phyloP scores from a whole-genome alignment of 2,113 vertebrate species.

The Chauna torquata region DNA sequence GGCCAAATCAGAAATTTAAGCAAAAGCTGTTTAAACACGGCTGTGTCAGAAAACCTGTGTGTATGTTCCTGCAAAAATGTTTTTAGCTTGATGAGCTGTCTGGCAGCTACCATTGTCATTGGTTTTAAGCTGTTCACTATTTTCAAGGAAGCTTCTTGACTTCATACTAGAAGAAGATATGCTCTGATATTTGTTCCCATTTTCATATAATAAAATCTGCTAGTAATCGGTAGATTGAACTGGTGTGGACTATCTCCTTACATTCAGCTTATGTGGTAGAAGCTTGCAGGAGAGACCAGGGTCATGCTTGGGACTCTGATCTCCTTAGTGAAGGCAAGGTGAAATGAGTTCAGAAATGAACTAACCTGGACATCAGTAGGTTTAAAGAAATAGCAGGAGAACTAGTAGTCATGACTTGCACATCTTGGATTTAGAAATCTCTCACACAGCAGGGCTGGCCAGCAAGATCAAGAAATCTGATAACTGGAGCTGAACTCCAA shows the following conservation, averaged over 20 bases:
- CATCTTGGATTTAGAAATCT: too few relatives aligned
- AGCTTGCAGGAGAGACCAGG: neutral
- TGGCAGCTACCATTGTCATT: neutral
- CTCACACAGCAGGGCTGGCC: too few relatives aligned
- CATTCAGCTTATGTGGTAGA: neutral
- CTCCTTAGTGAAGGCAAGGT: neutral
- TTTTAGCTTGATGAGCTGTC: neutral
- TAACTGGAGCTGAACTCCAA: neutral
- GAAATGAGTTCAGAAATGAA: neutral
- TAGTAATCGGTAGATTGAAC: neutral
- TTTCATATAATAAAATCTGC: neutral
- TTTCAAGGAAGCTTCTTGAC: neutral
- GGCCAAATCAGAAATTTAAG: neutral
- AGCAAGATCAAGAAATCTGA: too few relatives aligned
- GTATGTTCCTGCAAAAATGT: neutral
- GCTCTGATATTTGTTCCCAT: too few relatives aligned
- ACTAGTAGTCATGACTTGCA: neutral
- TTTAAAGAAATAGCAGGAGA: neutral
- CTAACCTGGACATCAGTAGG: neutral
- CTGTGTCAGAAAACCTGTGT: neutral
- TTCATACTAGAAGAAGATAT: neutral
- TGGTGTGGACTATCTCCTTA: neutral
- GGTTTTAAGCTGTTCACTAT: neutral
- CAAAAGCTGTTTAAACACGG: neutral
- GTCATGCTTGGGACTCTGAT: neutral